These are phyloP conservation scores for Microcebus tavaratra DNA, from an alignment of 2,113 vertebrate genomes.

Conservation along the genomic window DNA sequence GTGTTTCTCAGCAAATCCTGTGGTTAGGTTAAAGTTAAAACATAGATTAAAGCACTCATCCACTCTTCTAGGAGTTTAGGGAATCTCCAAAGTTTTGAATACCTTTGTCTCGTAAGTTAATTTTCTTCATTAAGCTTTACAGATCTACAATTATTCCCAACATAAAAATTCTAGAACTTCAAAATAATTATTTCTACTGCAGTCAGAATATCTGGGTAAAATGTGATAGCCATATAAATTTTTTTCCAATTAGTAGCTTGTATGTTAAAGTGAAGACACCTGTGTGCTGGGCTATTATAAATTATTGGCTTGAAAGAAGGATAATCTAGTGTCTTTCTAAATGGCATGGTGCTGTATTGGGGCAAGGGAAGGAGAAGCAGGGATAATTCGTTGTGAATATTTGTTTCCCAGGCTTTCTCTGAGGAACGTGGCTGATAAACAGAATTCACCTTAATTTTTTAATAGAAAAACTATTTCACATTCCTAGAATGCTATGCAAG, in stretches of 20 bases:
- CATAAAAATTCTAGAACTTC: background rate
- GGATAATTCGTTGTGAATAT: background rate
- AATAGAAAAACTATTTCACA: conserved; percentile 41
- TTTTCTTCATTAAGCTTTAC: background rate
- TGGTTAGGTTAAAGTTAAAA: background rate
- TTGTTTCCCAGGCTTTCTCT: background rate
- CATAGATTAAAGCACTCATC: background rate
- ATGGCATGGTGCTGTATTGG: background rate
- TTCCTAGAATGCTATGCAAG: conserved; percentile 43
- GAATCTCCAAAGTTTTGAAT: background rate
- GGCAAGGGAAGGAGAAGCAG: accelerated
- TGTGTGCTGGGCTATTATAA: background rate
- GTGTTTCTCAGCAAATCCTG: background rate
- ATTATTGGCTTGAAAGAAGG: background rate
- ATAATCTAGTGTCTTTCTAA: background rate
- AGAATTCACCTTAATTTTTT: conserved; percentile 47
- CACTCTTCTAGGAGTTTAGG: background rate
- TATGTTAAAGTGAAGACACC: background rate
- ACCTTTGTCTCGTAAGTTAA: background rate
- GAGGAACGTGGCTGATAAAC: background rate
- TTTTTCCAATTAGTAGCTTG: background rate
- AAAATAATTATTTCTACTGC: background rate
- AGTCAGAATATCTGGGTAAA: background rate
- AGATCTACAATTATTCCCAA: background rate
- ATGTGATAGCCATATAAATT: background rate